A percentile compares a stretch with the other conserved stretches of the same genome.
Conservation (phyloP, 2,113 vertebrate species). For the Pomatorhinus ruficollis region DNA sequence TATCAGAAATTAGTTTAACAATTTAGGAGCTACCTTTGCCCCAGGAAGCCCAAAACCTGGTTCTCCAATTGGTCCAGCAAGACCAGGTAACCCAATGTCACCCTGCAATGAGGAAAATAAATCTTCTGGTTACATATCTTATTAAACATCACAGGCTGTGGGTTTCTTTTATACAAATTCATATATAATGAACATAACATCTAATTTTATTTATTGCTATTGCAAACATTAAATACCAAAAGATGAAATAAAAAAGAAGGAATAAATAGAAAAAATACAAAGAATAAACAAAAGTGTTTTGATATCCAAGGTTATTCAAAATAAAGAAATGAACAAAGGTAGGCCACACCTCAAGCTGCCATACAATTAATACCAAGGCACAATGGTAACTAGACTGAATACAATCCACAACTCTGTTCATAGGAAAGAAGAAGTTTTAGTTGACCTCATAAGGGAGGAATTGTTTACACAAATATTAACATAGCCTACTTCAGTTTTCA, state of each 20-base stretch:
- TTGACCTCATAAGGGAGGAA: not conserved
- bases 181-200: not conserved
- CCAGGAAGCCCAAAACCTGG: constrained; percentile 87
- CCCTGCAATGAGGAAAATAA: constrained; percentile 74
- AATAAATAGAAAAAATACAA: not conserved
- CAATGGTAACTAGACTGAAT: not conserved
- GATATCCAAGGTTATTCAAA: not conserved
- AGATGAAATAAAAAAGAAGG: not conserved
- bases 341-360: not conserved
- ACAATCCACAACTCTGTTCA: not conserved
- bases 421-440: not conserved
- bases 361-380: not conserved
- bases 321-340: not conserved
- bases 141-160: not conserved
- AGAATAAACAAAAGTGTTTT: not conserved
- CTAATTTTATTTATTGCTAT: not conserved
- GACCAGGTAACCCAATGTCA: constrained; percentile 81
- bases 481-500: not conserved
- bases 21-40: constrained; percentile 79
- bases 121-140: not conserved
- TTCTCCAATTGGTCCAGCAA: constrained; percentile 83
- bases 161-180: not conserved
- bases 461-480: not conserved
- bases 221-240: not conserved
- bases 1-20: not conserved